These are phyloP conservation scores for Urocitellus parryii DNA, from an alignment of 2,113 vertebrate species.

Conservation along the genomic window DNA sequence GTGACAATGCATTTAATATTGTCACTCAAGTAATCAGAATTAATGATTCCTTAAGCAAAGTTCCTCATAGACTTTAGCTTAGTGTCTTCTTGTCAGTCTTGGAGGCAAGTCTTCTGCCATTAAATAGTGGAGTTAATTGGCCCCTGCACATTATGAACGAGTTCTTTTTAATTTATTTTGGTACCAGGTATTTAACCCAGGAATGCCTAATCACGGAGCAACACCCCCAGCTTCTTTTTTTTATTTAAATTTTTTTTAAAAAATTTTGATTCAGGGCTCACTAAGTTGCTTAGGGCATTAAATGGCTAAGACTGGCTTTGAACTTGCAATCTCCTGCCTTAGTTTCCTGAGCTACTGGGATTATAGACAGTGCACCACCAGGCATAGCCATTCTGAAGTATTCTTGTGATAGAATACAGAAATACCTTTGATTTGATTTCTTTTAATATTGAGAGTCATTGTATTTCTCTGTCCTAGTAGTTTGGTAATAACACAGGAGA, in stretches of 20 bases:
- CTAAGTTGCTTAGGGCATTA: too few relatives aligned
- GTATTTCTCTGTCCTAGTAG: background rate
- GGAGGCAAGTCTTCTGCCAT: background rate
- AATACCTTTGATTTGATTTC: background rate
- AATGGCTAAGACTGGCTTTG: too few relatives aligned
- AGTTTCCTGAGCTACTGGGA: too few relatives aligned
- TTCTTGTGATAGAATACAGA: background rate
- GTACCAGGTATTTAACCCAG: too few relatives aligned
- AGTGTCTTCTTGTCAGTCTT: background rate
- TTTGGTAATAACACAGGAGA: background rate
- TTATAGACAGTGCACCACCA: too few relatives aligned
- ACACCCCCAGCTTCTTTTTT: too few relatives aligned
- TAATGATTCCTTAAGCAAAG: background rate
- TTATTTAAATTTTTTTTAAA: too few relatives aligned
- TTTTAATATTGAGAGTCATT: background rate
- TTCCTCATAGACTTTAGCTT: background rate
- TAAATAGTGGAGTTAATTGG: background rate
- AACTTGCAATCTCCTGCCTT: too few relatives aligned
- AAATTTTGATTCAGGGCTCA: too few relatives aligned
- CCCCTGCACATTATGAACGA: too few relatives aligned
- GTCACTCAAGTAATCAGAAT: background rate
- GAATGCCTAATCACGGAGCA: too few relatives aligned
- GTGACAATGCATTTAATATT: background rate
- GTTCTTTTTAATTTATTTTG: background rate
- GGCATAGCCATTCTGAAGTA: background rate